phyloP scores from a whole-genome alignment of 2,888 invertebrate species.

The Lepidonotus clava region DNA sequence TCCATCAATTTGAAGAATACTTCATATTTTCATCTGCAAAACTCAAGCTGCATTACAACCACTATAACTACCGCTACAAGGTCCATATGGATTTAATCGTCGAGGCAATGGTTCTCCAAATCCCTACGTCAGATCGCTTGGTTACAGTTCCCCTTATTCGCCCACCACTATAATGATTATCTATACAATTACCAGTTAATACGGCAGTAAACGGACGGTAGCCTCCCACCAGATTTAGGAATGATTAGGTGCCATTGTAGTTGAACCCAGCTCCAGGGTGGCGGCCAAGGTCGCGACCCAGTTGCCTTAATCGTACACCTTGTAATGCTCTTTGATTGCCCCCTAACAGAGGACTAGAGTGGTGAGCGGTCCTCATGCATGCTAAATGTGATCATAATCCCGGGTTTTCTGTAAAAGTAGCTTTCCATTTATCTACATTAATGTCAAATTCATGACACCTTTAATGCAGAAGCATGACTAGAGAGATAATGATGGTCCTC shows the following conservation, averaged over 20 bases:
- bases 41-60: too few species aligned
- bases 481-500: constrained; percentile 3
- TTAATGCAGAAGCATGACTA: constrained; percentile 27
- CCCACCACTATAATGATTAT: too few species aligned
- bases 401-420: constrained; percentile 17
- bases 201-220: not conserved
- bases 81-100: too few species aligned
- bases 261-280: not conserved
- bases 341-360: not conserved
- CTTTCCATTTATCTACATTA: constrained; percentile 42
- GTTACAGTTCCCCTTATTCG: too few species aligned
- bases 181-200: not conserved
- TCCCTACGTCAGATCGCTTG: too few species aligned
- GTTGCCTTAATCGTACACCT: not conserved
- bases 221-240: not conserved
- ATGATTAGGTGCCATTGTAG: constrained; percentile 14
- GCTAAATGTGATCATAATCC: constrained; percentile 27
- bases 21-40: too few species aligned
- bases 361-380: constrained; percentile 1
- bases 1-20: too few species aligned
- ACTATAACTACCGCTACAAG: too few species aligned
- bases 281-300: not conserved
- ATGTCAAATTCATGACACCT: constrained; percentile 47
- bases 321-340: constrained; percentile 27
- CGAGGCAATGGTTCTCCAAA: too few species aligned